A percentile compares a stretch with the other conserved stretches of the same genome.
Conservation (phyloP, 2,113 vertebrate genomes). For the Deroptyus accipitrinus region DNA sequence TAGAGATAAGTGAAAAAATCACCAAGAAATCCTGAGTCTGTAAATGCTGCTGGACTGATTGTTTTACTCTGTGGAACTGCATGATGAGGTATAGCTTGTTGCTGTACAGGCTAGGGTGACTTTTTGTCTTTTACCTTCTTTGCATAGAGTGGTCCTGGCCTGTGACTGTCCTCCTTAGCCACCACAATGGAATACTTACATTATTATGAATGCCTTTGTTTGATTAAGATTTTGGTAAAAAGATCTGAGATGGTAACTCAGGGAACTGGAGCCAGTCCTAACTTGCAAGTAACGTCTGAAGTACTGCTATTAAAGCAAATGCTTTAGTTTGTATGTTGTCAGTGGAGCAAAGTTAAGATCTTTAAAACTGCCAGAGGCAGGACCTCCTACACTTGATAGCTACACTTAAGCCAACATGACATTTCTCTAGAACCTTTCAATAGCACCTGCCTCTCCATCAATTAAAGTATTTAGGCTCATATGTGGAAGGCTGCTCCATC, state of each 20-base stretch:
- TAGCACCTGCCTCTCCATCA: background rate
- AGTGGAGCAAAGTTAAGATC: background rate
- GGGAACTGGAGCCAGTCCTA: background rate
- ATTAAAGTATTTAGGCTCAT: background rate
- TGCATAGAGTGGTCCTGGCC: background rate
- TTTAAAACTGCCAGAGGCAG: background rate
- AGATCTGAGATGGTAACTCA: background rate
- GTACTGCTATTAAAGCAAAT: background rate
- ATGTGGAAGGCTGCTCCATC: background rate
- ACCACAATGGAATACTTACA: background rate
- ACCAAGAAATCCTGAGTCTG: background rate
- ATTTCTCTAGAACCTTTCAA: background rate
- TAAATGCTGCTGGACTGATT: background rate
- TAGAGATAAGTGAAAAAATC: background rate
- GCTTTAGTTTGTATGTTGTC: background rate
- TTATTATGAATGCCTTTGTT: background rate
- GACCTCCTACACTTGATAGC: background rate
- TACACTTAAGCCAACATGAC: background rate
- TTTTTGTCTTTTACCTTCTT: background rate
- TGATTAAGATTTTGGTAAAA: background rate
- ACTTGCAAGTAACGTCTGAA: background rate
- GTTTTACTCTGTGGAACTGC: background rate
- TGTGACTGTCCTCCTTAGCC: background rate
- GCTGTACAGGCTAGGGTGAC: background rate
- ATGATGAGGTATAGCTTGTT: background rate